phyloP scores from a whole-genome alignment of 2,113 vertebrate genomes.

The Hippocampus comes region DNA sequence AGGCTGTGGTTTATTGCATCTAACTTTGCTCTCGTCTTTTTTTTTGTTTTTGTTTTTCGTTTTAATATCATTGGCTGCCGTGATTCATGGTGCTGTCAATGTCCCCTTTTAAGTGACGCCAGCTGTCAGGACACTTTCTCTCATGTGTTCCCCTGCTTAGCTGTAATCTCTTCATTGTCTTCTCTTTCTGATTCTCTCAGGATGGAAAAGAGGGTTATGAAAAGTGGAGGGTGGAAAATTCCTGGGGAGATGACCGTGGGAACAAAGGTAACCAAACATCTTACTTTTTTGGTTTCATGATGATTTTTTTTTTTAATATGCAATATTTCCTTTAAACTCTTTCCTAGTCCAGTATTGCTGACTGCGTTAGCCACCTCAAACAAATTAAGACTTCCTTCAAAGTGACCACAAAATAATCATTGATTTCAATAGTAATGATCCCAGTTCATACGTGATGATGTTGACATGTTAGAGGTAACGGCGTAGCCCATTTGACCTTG shows the following conservation, averaged over 20 bases:
- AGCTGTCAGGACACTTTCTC: slow-evolving; percentile 48
- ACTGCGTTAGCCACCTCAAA: neutral
- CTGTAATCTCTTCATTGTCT: slow-evolving; percentile 21
- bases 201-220: slow-evolving; percentile 81
- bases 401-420: neutral
- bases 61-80: slow-evolving; percentile 40
- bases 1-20: slow-evolving; percentile 32
- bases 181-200: slow-evolving; percentile 58
- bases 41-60: neutral
- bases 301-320: neutral
- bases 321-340: neutral
- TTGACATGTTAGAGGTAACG: no score
- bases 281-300: neutral
- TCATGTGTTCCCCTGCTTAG: neutral
- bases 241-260: slow-evolving; percentile 96
- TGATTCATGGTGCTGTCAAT: slow-evolving; percentile 59
- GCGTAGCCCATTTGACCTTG: neutral
- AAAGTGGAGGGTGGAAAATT: slow-evolving; percentile 98
- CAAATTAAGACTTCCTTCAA: neutral
- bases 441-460: neutral
- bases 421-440: neutral
- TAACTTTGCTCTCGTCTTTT: slow-evolving; percentile 42
- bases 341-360: neutral
- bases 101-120: slow-evolving; percentile 48
- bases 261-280: slow-evolving; percentile 83